These are phyloP conservation scores for Tetragnatha montana DNA, from an alignment of 2,888 invertebrate species.

Conservation along the genomic window DNA sequence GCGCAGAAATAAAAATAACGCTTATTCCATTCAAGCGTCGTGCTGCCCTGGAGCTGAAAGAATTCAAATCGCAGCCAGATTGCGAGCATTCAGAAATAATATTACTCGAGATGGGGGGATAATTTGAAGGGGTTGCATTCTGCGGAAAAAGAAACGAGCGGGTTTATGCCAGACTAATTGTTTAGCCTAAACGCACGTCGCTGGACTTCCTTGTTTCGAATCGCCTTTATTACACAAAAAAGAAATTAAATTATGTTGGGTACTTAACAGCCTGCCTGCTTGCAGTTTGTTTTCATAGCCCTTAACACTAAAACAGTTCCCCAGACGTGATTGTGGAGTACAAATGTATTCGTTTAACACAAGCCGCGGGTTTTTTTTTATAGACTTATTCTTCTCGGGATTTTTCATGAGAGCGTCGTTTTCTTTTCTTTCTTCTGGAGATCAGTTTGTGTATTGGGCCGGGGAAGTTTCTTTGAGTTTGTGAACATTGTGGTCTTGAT, in stretches of 20 bases:
- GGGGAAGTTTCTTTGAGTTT: too few relatives aligned
- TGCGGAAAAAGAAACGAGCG: slow-evolving; percentile 13
- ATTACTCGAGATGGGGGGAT: slow-evolving; percentile 36
- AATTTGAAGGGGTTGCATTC: slow-evolving; percentile 1
- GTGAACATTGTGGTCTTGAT: too few relatives aligned
- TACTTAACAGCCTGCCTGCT: neutral
- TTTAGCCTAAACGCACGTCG: slow-evolving; percentile 14
- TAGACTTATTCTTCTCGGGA: too few relatives aligned
- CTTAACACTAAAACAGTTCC: neutral
- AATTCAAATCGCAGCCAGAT: slow-evolving; percentile 30
- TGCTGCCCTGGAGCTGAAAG: slow-evolving; percentile 32
- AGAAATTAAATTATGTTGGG: neutral
- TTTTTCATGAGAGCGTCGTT: too few relatives aligned
- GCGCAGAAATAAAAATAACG: slow-evolving; percentile 28
- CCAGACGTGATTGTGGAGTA: neutral
- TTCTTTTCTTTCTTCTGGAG: too few relatives aligned
- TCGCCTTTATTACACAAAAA: neutral
- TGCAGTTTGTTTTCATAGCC: neutral
- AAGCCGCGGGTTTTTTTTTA: neutral
- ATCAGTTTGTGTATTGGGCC: too few relatives aligned
- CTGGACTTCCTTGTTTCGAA: slow-evolving; percentile 33
- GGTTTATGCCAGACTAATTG: slow-evolving; percentile 17
- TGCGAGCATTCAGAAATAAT: slow-evolving; percentile 39
- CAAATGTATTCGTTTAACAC: neutral
- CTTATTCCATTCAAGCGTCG: slow-evolving; percentile 49